Base-by-base conservation (phyloP, 2,888 invertebrate species). In the Andrena minutula region DNA sequence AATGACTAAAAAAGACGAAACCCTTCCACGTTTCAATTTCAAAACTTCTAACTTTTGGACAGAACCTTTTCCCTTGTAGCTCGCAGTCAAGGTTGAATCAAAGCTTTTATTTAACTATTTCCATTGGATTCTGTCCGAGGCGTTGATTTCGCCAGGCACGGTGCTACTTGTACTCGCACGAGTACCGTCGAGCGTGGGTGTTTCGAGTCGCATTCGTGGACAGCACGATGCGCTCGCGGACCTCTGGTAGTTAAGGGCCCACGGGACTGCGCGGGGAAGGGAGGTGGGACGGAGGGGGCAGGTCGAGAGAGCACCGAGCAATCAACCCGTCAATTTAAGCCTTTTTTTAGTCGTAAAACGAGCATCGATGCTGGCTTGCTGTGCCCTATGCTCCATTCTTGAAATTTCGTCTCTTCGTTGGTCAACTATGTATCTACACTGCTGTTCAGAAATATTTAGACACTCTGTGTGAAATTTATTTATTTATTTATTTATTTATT, bases 121-220 rank as follows among this genome's bases (percentile, higher is more conserved):
- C 35, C 65, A 41, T 66, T 41, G 32, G 47, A 64, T 76, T 63
- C 77, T 53, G 74, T 41, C 51, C 28, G 68, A 69, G 20, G 64
- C 66, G 64, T 74, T 61, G 79, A 86, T 84, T 75, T 58, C 60
- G 64, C 35, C 32, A 70, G 75, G 58, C 64, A 61, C 61, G 56
- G 56, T 61, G 79, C 74, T 79, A 75, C 79, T 79, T 16, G 77
- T 77, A 75, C 79, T 79, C 10, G 77, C 61, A 60, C 72, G 49
- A 68, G 56, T 73, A 56, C 79, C 73, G 77, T 84, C 77, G 73
- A 68, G 70, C 84, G 84, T 85, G 78, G 84, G 87, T 63, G 82
- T 76, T 66, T 56, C 66, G 47, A 64, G 61, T 77, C 20, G 75
- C 60, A 82, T 82, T 87, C 82, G 80, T 60, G 82, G 79, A 85